Conservation (phyloP, 2,888 invertebrate genomes). For the Archaeoteleia sp. region DNA sequence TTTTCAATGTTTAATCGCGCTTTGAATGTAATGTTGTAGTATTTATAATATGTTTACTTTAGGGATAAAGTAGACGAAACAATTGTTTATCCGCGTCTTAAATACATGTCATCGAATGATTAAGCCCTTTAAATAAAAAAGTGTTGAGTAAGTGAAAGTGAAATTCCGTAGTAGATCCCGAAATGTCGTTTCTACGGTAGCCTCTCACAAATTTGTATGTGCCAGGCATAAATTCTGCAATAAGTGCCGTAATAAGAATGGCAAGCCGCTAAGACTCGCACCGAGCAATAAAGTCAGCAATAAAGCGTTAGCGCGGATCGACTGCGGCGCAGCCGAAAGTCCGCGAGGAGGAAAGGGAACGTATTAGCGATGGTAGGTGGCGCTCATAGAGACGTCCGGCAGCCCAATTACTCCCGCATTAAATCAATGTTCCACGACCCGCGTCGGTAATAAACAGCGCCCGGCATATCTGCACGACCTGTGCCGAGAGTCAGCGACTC, state of each 20-base stretch:
- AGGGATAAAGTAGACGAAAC: too few species aligned
- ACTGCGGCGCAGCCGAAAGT: slow-evolving; percentile 30
- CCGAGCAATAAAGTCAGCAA: slow-evolving; percentile 67
- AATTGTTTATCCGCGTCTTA: too few species aligned
- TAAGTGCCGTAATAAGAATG: slow-evolving; percentile 45
- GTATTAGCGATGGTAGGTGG: slow-evolving; percentile 63
- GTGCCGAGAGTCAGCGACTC: slow-evolving; percentile 23
- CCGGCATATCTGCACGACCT: slow-evolving; percentile 68
- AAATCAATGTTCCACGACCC: slow-evolving; percentile 73
- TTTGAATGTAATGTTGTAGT: too few species aligned
- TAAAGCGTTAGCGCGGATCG: slow-evolving; percentile 58
- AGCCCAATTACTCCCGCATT: slow-evolving; percentile 74
- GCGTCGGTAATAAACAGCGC: slow-evolving; percentile 72
- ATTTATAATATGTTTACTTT: too few species aligned
- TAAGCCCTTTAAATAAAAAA: too few species aligned
- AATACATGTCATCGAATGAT: too few species aligned
- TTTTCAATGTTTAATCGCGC: too few species aligned
- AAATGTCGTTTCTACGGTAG: slow-evolving; percentile 19
- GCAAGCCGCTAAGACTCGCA: slow-evolving; percentile 35
- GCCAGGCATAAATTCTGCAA: slow-evolving; percentile 32
- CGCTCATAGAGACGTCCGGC: slow-evolving; percentile 72
- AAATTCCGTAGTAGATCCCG: background rate
- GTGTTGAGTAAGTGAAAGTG: too few species aligned
- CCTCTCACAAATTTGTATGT: slow-evolving; percentile 23
- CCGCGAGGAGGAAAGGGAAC: slow-evolving; percentile 54